Base-by-base conservation (phyloP, 1,140 invertebrate genomes). In the Nylanderia fulva region DNA sequence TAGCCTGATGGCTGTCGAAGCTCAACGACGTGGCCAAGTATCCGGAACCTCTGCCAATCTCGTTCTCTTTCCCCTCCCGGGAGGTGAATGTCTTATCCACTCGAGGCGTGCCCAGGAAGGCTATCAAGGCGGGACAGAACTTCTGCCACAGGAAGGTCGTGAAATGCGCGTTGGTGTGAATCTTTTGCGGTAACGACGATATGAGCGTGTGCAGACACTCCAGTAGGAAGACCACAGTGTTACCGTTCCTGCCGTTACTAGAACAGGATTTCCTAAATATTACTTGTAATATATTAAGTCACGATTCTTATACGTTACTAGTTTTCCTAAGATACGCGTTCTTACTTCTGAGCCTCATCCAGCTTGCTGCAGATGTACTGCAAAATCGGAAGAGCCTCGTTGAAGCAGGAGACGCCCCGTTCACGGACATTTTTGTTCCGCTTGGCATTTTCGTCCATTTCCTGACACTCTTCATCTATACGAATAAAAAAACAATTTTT, bases 71-170 rank as follows among this genome's bases (percentile, higher is more conserved):
- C 27, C 96, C 96, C 83, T 96, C 96, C 85, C 96, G 95, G 33
- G 96, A 96, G 74, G 96, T 96, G 74, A 97, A 96, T 63, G 96
- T 97, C 90, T 97, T 97, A 89, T 97, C 97, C 13, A 97, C 96
- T 86, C 96, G 95, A 0, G 97, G 98, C 24, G 97, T 97, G 0
- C 98, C 98, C 1, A 99, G 95, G 74, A 99, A 97, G 0, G 97
- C 97, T 64, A 99, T 97, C 77, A 99, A 95, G 3, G 97, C 96
- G 0, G 98, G 98, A 91, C 98, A 99, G 88, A 99, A 97, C 89
- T 98, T 97, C 93, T 99, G 98, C 98, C 98, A 98, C 0, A 98
- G 94, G 88, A 98, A 98, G 3, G 97, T 97, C 11, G 97, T 98
- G 87, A 98, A 98, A 91, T 98, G 97, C 11, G 96, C 96, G 93